Conservation (phyloP, 2,113 vertebrate genomes). For the Barnardius zonarius region DNA sequence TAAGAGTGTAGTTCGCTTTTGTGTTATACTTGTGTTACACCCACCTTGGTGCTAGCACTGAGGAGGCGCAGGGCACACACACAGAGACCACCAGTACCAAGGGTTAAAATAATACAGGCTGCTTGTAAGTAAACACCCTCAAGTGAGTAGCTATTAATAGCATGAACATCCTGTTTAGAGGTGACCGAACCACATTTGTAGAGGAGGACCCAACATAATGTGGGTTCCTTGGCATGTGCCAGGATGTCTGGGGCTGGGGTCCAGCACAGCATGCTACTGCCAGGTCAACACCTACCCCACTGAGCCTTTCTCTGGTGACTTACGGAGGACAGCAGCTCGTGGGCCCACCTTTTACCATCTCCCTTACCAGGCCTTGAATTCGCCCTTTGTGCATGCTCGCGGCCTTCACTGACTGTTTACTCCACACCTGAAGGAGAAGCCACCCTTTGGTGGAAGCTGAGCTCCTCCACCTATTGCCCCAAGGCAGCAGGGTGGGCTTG, state of each 20-base stretch:
- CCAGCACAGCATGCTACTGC: background rate
- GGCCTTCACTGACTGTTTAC: background rate
- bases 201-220: background rate
- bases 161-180: background rate
- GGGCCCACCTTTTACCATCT: background rate
- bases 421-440: background rate
- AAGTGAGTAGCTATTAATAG: background rate
- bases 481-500: background rate
- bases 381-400: fast-evolving
- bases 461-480: background rate
- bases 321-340: background rate
- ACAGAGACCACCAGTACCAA: background rate
- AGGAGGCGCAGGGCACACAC: background rate
- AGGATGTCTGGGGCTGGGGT: background rate
- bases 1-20: background rate
- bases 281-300: background rate
- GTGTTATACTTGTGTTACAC: background rate
- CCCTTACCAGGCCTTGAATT: background rate
- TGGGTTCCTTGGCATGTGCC: background rate
- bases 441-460: background rate
- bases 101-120: background rate
- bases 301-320: background rate
- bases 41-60: background rate
- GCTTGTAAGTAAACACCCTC: background rate
- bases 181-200: background rate